These are phyloP conservation scores for Anas platyrhynchos DNA, from an alignment of 2,113 vertebrate genomes.

Conservation along the genomic window DNA sequence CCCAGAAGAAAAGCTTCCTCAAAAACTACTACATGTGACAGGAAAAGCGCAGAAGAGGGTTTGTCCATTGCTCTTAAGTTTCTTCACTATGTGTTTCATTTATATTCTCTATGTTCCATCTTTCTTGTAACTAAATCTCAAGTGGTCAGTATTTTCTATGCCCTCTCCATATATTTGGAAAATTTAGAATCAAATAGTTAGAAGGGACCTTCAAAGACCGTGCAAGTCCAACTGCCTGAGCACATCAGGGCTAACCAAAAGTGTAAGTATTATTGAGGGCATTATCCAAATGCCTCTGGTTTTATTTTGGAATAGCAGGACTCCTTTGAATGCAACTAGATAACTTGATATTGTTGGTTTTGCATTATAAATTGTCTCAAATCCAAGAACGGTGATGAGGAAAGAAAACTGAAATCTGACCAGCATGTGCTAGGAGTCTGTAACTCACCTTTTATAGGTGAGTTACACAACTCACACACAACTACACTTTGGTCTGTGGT, in stretches of 20 bases:
- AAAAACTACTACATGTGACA: neutral
- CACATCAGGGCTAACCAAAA: neutral
- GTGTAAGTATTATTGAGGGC: neutral
- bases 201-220: neutral
- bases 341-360: neutral
- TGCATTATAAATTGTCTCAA: neutral
- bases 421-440: neutral
- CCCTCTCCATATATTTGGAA: neutral
- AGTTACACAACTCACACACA: rapidly evolving
- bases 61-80: neutral
- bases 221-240: too few relatives aligned
- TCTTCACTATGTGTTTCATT: neutral
- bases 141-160: neutral
- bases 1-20: neutral
- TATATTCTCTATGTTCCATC: neutral
- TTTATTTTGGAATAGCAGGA: neutral
- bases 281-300: neutral
- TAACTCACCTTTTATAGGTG: neutral
- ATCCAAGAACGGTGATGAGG: rapidly evolving
- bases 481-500: too few relatives aligned
- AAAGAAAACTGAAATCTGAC: neutral
- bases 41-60: neutral
- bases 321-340: neutral
- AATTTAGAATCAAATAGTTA: neutral
- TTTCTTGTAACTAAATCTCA: neutral